Evolutionary conservation across 2,113 vertebrate genomes (phyloP), one percentile per base, ranked within the genome.

Genomic region (Burhinus bistriatus): DNA sequence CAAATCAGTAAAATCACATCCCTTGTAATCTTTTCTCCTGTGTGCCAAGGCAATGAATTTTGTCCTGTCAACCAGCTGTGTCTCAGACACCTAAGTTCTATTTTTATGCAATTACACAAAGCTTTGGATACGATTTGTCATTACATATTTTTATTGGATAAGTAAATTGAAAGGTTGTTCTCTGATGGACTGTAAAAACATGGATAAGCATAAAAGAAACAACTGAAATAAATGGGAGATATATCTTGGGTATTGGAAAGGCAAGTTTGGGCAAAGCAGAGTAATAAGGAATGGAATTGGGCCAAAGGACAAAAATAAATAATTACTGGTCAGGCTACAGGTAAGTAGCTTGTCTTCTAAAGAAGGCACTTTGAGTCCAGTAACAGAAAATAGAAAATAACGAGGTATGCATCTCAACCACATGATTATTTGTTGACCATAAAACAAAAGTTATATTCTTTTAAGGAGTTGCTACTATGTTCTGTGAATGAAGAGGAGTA

Each of bases 331-430:
- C 59, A 89, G 9, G 21, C 27, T 52, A 61, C 20, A 89, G 32
- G 42, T 44, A 76, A 70, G 51, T 70, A 66, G 30, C 21, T 14
- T 77, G 12, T 34, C 38, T 87, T 93, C 29, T 32, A 87, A 70
- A 73, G 30, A 59, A 51, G 15, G 9, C 5, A 49, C 8, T 75
- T 44, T 66, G 27, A 88, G 27, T 11, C 38, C 19, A 73, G 26
- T 9, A 90, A 18, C 21, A 95, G 25, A 34, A 93, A 83, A 88
- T 10, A 5, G 47, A 92, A 86, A 88, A 55, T 0, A 2, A 54
- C 13, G 21, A 66, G 7, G 11, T 36, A n/a, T 2, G 0, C 8
- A 40, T 1, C 3, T 15, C 4, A 29, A 40, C 2, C 5, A 49
- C 0, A 0, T 54, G 2, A 75, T 79, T 40, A 75, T 77, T 70